phyloP scores from a whole-genome alignment of 2,888 invertebrate species.

The Ametastegia equiseti region DNA sequence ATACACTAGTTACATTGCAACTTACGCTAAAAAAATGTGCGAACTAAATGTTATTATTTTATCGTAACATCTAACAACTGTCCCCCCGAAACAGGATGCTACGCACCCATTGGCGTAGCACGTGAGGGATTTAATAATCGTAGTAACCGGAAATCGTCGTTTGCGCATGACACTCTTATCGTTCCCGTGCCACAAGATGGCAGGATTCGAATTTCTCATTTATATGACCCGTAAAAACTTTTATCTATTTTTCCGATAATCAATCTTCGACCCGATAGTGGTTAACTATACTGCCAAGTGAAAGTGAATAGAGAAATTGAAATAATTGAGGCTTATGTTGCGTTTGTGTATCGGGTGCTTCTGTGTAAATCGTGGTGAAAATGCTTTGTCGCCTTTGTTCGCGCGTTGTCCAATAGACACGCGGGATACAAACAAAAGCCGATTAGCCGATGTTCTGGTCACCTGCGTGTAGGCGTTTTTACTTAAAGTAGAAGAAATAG shows the following conservation, averaged over 20 bases:
- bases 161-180: conserved; percentile 30
- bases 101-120: conserved; percentile 44
- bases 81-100: conserved; percentile 60
- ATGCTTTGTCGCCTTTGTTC: too few species aligned
- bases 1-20: conserved; percentile 64
- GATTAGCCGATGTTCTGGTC: too few species aligned
- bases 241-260: too few species aligned
- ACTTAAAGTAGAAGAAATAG: neutral
- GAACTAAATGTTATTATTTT: conserved; percentile 58
- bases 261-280: too few species aligned
- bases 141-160: neutral
- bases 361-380: too few species aligned
- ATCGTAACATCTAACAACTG: conserved; percentile 64
- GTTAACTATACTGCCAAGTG: too few species aligned
- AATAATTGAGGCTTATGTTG: too few species aligned
- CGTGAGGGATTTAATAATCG: conserved; percentile 28
- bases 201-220: neutral
- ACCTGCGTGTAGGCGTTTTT: too few species aligned
- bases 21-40: conserved; percentile 53
- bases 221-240: neutral
- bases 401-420: too few species aligned
- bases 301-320: too few species aligned
- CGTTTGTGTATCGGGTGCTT: too few species aligned
- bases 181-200: neutral
- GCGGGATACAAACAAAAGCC: too few species aligned